Conservation (phyloP, 2,113 vertebrate genomes). For the Noctilio leporinus region DNA sequence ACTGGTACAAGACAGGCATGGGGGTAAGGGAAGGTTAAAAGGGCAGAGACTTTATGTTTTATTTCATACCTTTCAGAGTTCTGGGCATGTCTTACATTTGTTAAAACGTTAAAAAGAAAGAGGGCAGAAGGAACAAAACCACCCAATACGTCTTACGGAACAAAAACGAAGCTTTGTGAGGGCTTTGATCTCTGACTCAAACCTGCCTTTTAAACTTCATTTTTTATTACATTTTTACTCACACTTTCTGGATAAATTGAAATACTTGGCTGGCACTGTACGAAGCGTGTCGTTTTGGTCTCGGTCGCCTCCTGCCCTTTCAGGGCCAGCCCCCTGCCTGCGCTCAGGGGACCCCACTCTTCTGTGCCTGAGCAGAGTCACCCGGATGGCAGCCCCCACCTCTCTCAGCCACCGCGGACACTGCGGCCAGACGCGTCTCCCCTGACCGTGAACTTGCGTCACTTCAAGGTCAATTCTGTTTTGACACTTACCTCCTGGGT, state of each 20-base stretch:
- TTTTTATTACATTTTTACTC: neutral
- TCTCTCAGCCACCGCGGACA: neutral
- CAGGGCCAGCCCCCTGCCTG: fast-evolving
- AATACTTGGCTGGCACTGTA: neutral
- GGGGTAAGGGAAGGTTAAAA: neutral
- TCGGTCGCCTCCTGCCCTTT: neutral
- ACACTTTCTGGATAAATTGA: neutral
- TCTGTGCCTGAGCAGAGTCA: no score
- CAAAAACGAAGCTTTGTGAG: neutral
- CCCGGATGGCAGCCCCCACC: fast-evolving
- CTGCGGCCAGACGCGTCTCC: neutral
- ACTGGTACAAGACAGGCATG: neutral
- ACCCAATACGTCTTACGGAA: neutral
- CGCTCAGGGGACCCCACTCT: neutral
- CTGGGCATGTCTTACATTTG: neutral
- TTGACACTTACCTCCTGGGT: neutral
- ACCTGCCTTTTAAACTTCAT: neutral
- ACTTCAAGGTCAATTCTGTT: neutral
- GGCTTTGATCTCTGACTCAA: neutral
- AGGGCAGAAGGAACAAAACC: neutral
- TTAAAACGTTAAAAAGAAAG: neutral
- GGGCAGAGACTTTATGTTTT: neutral
- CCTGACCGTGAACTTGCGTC: fast-evolving
- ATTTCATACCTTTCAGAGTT: neutral
- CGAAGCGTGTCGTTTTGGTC: fast-evolving